Evolutionary conservation across 2,888 invertebrate genomes (phyloP).

Genomic region (Schizaphis graminum): DNA sequence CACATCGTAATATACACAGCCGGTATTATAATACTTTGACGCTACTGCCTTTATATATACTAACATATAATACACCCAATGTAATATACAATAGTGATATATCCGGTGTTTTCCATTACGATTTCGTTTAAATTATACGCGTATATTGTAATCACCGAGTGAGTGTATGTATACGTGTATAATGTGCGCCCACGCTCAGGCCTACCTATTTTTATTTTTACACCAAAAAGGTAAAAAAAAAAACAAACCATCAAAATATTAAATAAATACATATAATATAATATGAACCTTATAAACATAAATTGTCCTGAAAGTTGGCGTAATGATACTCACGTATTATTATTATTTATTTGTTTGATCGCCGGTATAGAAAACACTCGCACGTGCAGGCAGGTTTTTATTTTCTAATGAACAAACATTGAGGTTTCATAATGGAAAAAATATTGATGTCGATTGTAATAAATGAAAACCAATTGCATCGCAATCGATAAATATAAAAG

Average conservation of each 20-base stretch:
- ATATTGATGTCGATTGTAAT: conserved; percentile 2
- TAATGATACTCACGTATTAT: neutral
- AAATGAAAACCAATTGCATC: neutral
- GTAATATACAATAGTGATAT: conserved; percentile 35
- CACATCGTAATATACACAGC: neutral
- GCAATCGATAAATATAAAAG: neutral
- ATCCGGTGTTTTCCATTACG: conserved; percentile 60
- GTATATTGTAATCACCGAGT: conserved; percentile 14
- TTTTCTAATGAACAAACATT: neutral
- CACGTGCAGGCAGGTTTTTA: neutral
- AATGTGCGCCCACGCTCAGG: neutral
- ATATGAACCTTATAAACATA: neutral
- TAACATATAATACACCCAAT: neutral
- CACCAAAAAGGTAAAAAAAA: neutral
- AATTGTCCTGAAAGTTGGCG: neutral
- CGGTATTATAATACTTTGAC: conserved; percentile 28
- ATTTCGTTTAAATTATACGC: conserved; percentile 44
- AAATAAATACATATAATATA: neutral
- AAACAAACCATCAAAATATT: neutral
- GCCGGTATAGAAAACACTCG: neutral
- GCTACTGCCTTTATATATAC: neutral
- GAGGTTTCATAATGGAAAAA: neutral
- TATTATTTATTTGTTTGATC: neutral
- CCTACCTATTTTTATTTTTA: conserved; percentile 35
- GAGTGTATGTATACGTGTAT: neutral